Evolutionary conservation across 1,140 invertebrate species (phyloP).

Genomic region (Achroia grisella): DNA sequence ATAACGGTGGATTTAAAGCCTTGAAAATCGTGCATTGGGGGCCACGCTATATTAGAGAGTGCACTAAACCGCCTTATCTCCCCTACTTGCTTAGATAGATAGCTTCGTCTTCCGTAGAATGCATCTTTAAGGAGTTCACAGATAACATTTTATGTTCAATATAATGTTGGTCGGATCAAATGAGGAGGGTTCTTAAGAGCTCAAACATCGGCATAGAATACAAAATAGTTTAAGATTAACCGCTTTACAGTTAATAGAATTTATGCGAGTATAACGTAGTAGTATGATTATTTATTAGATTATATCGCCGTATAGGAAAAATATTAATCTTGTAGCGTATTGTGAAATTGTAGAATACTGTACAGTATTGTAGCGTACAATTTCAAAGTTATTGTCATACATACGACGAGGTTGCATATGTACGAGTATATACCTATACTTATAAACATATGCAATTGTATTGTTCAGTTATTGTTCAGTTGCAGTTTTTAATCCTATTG

Average conservation of each 20-base stretch:
- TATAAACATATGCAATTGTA: no score
- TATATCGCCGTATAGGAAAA: no score
- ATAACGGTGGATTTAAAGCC: slow-evolving; percentile 28
- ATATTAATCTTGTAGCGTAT: no score
- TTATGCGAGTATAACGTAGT: no score
- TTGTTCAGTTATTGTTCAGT: no score
- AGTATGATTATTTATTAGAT: background rate
- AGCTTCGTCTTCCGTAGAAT: slow-evolving; percentile 32
- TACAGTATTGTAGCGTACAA: no score
- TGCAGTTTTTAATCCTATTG: no score
- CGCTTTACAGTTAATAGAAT: slow-evolving; percentile 3
- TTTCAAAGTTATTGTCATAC: no score
- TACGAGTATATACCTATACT: no score
- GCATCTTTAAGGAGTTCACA: slow-evolving; percentile 31
- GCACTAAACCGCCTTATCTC: slow-evolving; percentile 45
- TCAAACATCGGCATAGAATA: slow-evolving; percentile 1
- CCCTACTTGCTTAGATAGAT: slow-evolving; percentile 40
- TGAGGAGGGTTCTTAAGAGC: background rate
- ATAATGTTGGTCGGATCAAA: slow-evolving; percentile 14
- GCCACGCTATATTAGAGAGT: slow-evolving; percentile 23
- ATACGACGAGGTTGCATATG: no score
- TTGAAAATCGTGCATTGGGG: slow-evolving; percentile 22
- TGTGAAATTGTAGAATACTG: no score
- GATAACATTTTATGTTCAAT: slow-evolving; percentile 44
- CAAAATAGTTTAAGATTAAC: slow-evolving; percentile 2